phyloP scores from a whole-genome alignment of 1,140 invertebrate species.

The Drosophila obscura region DNA sequence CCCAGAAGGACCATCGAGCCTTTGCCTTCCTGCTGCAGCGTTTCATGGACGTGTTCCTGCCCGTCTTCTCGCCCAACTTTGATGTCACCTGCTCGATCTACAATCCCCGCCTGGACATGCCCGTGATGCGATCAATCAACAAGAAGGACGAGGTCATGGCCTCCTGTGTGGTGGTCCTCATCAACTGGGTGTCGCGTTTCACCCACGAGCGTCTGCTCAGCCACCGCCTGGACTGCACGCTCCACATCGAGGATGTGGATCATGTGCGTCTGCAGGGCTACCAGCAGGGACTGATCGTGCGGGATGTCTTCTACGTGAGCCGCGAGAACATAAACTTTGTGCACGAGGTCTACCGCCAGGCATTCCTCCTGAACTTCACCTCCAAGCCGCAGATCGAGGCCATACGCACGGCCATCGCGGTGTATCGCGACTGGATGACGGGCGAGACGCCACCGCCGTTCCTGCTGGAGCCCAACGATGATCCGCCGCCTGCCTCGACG shows the following conservation, averaged over 20 bases:
- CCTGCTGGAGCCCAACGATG: slow-evolving; percentile 92
- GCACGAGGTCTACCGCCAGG: slow-evolving; percentile 96
- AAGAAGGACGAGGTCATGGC: slow-evolving; percentile 87
- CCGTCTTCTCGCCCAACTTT: slow-evolving; percentile 95
- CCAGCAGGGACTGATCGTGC: slow-evolving; percentile 87
- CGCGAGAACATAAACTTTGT: slow-evolving; percentile 97
- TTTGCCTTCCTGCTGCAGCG: slow-evolving; percentile 96
- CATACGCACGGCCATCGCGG: slow-evolving; percentile 93
- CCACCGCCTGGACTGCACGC: slow-evolving; percentile 83
- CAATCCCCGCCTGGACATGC: slow-evolving; percentile 92
- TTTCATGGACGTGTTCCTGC: slow-evolving; percentile 96
- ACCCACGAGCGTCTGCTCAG: slow-evolving; percentile 87
- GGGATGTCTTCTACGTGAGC: slow-evolving; percentile 94
- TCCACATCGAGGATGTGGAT: slow-evolving; percentile 83
- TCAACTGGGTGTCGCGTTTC: slow-evolving; percentile 95
- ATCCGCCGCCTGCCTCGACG: slow-evolving; percentile 54
- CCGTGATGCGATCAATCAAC: slow-evolving; percentile 85
- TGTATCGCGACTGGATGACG: slow-evolving; percentile 98
- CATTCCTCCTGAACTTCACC: slow-evolving; percentile 94
- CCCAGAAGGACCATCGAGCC: slow-evolving; percentile 89
- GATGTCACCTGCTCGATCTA: slow-evolving; percentile 93
- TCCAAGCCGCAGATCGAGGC: slow-evolving; percentile 89
- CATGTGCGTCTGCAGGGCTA: slow-evolving; percentile 70
- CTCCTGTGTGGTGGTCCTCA: slow-evolving; percentile 92
- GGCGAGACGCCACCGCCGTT: slow-evolving; percentile 92